Base-by-base conservation (phyloP, 1,140 invertebrate species). In the Rhizoglyphus robini region DNA sequence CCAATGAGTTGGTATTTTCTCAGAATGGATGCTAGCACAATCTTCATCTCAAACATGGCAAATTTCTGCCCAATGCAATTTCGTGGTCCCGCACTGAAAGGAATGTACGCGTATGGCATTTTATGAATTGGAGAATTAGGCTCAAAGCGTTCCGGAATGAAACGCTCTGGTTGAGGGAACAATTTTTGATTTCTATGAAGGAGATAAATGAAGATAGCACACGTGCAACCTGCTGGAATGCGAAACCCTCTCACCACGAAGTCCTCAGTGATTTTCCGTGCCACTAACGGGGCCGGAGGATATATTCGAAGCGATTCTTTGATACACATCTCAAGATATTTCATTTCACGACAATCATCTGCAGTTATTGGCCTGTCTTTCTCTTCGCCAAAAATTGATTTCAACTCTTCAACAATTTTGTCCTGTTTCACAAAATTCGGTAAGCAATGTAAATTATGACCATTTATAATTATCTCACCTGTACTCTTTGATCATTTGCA, bases 151-250 rank as follows among this genome's bases (percentile, higher is more conserved):
- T n/a, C n/a, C n/a, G n/a, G n/a, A n/a, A n/a, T n/a, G n/a, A 76
- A 89, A 90, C 76, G 75, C 32, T 84, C 79, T 1, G 88, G 87
- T 63, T 88, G 79, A 27, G 81, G 79, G 72, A 82, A 90, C n/a
- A n/a, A n/a, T n/a, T 46, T 46, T 46, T 15, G 41, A 23, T 46
- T 23, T 46, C 23, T 46, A 46, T 46, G 41, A 46, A 46, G 41
- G 41, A 46, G 41, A 46, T 46, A 23, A 46, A 46, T 46, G 41
- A 46, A 46, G 41, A 46, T 46, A 23, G 23, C 23, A 23, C 15
- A 15, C 15, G 41, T 46, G 23, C 41, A 46, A 23, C 41, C 41
- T 15, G 41, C 41, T 46, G 41, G 41, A 46, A 46, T 46, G 41
- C 15, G 15, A 23, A 15, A 23, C 23, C 41, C 41, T 15, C 23